Percentiles rank a stretch among this genome's conserved stretches.
Conservation (phyloP, 2,113 vertebrate species). For the Gallinago jamesoni region DNA sequence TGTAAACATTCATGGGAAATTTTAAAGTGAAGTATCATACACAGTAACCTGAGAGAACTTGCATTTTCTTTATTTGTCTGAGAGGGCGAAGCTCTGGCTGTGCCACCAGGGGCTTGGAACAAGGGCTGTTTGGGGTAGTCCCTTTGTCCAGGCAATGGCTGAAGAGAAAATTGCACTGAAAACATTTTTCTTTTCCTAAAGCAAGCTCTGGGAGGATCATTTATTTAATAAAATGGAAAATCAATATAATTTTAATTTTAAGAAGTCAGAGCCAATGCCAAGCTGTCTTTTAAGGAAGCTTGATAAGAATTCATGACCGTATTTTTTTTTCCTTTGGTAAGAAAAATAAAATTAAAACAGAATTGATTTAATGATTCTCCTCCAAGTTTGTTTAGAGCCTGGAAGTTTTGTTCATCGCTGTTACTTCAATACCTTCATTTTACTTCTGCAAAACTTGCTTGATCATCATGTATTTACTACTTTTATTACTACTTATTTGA, state of each 20-base stretch:
- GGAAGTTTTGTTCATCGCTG: slow-evolving; percentile 29
- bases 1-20: neutral
- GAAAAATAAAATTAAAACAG: slow-evolving; percentile 67
- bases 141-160: slow-evolving; percentile 20
- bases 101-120: neutral
- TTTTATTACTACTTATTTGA: neutral
- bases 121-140: neutral
- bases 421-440: neutral
- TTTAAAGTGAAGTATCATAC: neutral
- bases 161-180: slow-evolving; percentile 57
- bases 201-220: slow-evolving; percentile 42
- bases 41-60: neutral
- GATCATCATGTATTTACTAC: neutral
- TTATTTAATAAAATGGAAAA: slow-evolving; percentile 76
- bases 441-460: neutral
- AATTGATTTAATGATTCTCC: slow-evolving; percentile 61
- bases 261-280: slow-evolving; percentile 73
- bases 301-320: slow-evolving; percentile 67
- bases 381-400: slow-evolving; percentile 27
- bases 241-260: slow-evolving; percentile 80
- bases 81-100: neutral
- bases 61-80: neutral
- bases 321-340: slow-evolving; percentile 28
- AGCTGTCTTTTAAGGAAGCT: slow-evolving; percentile 69
- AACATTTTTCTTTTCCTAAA: slow-evolving; percentile 59